These are phyloP conservation scores for Cryptotermes secundus DNA, from an alignment of 1,140 invertebrate species.

Conservation along the genomic window DNA sequence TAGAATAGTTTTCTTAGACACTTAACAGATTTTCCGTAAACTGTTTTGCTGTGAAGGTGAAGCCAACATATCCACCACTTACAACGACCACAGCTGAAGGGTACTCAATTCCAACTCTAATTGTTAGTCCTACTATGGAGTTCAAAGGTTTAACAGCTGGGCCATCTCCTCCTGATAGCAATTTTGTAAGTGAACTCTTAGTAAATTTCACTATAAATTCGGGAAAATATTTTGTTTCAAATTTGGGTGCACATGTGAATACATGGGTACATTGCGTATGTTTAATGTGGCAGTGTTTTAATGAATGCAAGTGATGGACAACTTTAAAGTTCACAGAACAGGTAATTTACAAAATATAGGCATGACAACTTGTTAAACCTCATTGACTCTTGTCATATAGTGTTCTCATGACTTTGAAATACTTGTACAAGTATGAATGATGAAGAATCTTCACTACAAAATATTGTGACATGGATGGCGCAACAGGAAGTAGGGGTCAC, in stretches of 20 bases:
- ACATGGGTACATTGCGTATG: background rate
- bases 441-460: no score
- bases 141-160: constrained; percentile 36
- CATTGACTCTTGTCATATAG: no score
- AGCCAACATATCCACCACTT: background rate
- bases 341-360: no score
- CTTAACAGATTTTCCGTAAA: background rate
- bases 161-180: background rate
- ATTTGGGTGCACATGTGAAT: background rate
- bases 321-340: no score
- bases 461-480: no score
- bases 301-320: no score
- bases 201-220: background rate
- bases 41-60: background rate
- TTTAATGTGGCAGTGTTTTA: no score
- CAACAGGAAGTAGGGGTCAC: no score
- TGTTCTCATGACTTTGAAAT: no score
- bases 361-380: no score
- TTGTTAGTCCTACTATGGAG: constrained; percentile 38
- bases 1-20: background rate
- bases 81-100: background rate
- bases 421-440: no score
- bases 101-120: background rate
- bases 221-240: background rate
- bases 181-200: background rate